A percentile compares a stretch with the other conserved stretches of the same genome.
These are phyloP conservation scores for Tympanuchus pallidicinctus DNA, from an alignment of 2,113 vertebrate species.

Conservation along the genomic window DNA sequence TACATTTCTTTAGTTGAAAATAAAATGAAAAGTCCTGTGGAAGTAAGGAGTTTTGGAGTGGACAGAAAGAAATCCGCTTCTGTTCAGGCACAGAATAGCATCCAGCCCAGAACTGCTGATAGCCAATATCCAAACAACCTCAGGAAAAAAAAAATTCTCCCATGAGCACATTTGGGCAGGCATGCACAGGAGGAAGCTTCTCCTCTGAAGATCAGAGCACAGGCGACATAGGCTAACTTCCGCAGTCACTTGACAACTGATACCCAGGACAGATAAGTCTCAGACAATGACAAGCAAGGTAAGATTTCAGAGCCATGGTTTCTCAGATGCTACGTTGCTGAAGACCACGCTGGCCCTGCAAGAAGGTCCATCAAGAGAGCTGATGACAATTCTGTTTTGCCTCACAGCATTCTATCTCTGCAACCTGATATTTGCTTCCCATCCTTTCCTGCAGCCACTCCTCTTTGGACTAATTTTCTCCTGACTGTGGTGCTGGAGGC, in stretches of 20 bases:
- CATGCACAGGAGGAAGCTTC: not conserved
- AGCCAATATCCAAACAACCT: not conserved
- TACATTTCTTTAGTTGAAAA: not conserved
- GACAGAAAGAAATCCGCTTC: not conserved
- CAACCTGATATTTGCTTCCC: not conserved
- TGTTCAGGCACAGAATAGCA: not conserved
- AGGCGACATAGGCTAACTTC: not conserved
- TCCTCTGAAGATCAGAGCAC: not conserved
- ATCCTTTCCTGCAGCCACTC: not conserved
- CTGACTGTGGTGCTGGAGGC: not conserved
- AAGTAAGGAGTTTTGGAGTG: not conserved
- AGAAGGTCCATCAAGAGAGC: not conserved
- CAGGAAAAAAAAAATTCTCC: not conserved
- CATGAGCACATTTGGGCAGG: not conserved
- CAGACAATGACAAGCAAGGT: not conserved
- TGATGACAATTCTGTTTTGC: not conserved
- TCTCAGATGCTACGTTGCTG: not conserved
- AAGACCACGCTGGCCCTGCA: not conserved
- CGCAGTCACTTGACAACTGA: not conserved
- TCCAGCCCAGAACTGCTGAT: rapidly evolving
- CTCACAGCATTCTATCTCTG: not conserved
- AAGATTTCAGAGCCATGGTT: not conserved
- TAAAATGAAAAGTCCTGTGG: not conserved
- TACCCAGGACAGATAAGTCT: not conserved
- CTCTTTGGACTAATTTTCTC: not conserved